Conservation (phyloP, 2,797 vertebrate species). For the Pangasius krempfi region DNA sequence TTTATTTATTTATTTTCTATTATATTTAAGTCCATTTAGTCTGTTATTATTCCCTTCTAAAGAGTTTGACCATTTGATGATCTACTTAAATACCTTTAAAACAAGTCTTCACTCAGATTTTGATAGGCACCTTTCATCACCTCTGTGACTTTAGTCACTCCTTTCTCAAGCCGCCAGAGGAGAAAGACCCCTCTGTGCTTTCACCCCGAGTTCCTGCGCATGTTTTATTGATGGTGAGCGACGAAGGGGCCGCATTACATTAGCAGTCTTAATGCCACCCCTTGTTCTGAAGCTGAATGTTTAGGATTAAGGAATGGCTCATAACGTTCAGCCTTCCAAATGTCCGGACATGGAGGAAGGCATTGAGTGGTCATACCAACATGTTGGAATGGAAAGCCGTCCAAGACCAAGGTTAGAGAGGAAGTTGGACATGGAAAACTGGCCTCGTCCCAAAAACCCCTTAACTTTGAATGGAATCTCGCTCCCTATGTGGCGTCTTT, state of each 20-base stretch:
- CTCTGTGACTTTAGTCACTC: conserved; percentile 23
- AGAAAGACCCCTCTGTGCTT: conserved; percentile 37
- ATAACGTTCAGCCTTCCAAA: conserved; percentile 49
- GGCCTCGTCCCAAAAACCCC: conserved; percentile 37
- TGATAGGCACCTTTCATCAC: conserved; percentile 22
- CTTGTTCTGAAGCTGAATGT: conserved; percentile 80
- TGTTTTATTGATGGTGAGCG: conserved; percentile 79
- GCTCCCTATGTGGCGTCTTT: conserved; percentile 34
- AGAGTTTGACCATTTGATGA: background rate
- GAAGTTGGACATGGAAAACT: conserved; percentile 35
- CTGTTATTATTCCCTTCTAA: background rate
- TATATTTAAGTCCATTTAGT: background rate
- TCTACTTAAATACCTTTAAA: background rate
- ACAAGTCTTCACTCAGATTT: conserved; percentile 5
- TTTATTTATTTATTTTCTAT: no score
- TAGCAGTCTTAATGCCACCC: conserved; percentile 80
- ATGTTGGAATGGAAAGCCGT: conserved; percentile 28
- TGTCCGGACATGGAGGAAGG: conserved; percentile 53
- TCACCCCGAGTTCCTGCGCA: conserved; percentile 52
- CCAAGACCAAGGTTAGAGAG: conserved; percentile 44
- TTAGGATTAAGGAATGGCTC: conserved; percentile 74
- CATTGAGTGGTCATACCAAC: conserved; percentile 14
- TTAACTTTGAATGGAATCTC: conserved; percentile 29
- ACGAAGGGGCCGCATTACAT: conserved; percentile 68
- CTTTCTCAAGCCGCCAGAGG: conserved; percentile 33